Evolutionary conservation across 2,888 invertebrate species (phyloP).

Genomic region (Eilema griseolum): DNA sequence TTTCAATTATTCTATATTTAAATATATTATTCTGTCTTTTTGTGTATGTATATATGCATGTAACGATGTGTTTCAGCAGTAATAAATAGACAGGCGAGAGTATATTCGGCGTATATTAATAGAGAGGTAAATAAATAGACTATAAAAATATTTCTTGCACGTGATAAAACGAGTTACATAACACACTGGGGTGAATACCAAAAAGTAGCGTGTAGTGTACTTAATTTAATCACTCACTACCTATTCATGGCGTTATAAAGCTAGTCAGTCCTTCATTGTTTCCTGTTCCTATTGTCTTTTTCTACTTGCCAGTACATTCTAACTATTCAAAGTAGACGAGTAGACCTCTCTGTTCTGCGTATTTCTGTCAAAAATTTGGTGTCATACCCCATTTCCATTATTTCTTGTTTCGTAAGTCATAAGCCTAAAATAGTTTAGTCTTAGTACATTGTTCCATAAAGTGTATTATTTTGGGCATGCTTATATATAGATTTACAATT

Average conservation of each 20-base stretch:
- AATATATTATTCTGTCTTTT: no score
- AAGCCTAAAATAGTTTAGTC: no score
- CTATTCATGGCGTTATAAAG: constrained; percentile 12
- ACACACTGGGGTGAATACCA: constrained; percentile 20
- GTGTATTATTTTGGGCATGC: neutral
- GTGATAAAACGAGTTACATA: constrained; percentile 15
- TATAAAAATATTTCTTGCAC: constrained; percentile 3
- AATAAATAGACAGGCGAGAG: neutral
- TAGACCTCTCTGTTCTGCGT: no score
- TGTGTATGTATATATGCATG: no score
- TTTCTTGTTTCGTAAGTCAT: no score
- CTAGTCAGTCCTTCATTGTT: neutral
- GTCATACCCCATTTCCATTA: no score
- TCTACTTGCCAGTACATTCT: no score
- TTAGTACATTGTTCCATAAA: neutral
- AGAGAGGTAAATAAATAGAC: constrained; percentile 7
- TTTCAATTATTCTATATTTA: no score
- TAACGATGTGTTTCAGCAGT: neutral
- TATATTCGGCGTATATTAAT: neutral
- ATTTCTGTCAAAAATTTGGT: no score
- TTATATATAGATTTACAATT: neutral
- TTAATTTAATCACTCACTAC: constrained; percentile 17
- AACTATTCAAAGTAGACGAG: no score
- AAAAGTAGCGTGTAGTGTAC: neutral
- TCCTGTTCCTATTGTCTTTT: neutral